Evolutionary conservation across 1,140 invertebrate species (phyloP).

Genomic region (Sycophaga agraensis): DNA sequence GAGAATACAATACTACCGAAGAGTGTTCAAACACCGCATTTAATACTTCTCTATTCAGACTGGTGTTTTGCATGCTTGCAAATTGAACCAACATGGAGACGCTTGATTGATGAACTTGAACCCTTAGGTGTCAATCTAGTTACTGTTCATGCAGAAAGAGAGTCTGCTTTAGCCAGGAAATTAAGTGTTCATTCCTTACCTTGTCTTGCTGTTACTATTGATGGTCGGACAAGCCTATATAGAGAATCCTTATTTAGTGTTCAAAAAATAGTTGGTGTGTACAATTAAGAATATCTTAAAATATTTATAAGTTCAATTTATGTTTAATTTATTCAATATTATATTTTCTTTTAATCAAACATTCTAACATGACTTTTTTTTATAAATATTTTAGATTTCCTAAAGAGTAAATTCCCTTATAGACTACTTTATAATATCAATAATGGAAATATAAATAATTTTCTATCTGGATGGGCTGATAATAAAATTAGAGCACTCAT

Average conservation of each 20-base stretch:
- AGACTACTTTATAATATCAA: slow-evolving; percentile 73
- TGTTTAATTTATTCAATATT: background rate
- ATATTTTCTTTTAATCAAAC: background rate
- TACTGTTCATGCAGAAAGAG: slow-evolving; percentile 82
- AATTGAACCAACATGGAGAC: slow-evolving; percentile 78
- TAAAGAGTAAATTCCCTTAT: slow-evolving; percentile 80
- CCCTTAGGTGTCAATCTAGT: slow-evolving; percentile 72
- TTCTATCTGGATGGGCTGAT: slow-evolving; percentile 86
- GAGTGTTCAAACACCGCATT: slow-evolving; percentile 74
- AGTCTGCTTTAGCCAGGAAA: slow-evolving; percentile 72
- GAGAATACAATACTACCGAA: slow-evolving; percentile 84
- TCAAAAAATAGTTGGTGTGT: slow-evolving; percentile 74
- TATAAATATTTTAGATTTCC: slow-evolving; percentile 67
- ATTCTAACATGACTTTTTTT: background rate
- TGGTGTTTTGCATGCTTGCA: slow-evolving; percentile 90
- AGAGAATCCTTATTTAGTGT: slow-evolving; percentile 76
- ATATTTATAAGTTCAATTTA: background rate
- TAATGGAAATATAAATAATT: slow-evolving; percentile 74
- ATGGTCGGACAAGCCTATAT: slow-evolving; percentile 78
- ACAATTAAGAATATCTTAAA: slow-evolving; percentile 16
- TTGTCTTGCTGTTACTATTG: slow-evolving; percentile 77
- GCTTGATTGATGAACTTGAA: slow-evolving; percentile 81
- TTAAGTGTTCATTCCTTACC: slow-evolving; percentile 80
- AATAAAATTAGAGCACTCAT: slow-evolving; percentile 88
- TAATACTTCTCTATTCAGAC: slow-evolving; percentile 89